A percentile compares a stretch with the other conserved stretches of the same genome.
Evolutionary conservation across 2,113 vertebrate genomes (phyloP).

Genomic region (Sylvilagus bachmani): DNA sequence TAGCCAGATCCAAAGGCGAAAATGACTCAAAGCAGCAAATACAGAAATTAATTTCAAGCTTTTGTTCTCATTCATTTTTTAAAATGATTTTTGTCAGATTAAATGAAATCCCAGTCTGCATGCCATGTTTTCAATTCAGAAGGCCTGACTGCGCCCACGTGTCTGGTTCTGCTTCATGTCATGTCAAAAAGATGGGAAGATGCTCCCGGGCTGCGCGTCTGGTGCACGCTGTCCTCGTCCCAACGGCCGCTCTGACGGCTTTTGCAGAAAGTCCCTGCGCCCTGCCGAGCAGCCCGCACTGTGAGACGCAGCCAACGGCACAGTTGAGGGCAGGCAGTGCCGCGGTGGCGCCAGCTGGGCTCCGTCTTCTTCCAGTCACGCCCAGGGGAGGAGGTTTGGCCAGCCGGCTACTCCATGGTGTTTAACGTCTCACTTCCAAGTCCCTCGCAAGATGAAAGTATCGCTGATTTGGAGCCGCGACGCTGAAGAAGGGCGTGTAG

Average conservation of each 20-base stretch:
- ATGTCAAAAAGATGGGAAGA: too few species aligned
- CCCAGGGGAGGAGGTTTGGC: too few species aligned
- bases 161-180: not conserved
- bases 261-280: not conserved
- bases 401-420: rapidly evolving
- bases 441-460: not conserved
- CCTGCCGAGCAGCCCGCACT: not conserved
- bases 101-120: constrained; percentile 31
- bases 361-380: too few species aligned
- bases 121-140: not conserved
- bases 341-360: too few species aligned
- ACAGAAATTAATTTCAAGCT: constrained; percentile 74
- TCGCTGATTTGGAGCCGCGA: not conserved
- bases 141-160: not conserved
- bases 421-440: not conserved
- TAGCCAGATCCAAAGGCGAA: constrained; percentile 76
- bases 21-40: constrained; percentile 80
- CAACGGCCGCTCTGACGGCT: not conserved
- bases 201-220: too few species aligned
- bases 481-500: not conserved
- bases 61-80: constrained; percentile 83
- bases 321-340: rapidly evolving
- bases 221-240: not conserved
- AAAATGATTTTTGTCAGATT: constrained; percentile 36
- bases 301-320: rapidly evolving